phyloP scores from a whole-genome alignment of 2,888 invertebrate genomes.

The Spilosoma lubricipeda region DNA sequence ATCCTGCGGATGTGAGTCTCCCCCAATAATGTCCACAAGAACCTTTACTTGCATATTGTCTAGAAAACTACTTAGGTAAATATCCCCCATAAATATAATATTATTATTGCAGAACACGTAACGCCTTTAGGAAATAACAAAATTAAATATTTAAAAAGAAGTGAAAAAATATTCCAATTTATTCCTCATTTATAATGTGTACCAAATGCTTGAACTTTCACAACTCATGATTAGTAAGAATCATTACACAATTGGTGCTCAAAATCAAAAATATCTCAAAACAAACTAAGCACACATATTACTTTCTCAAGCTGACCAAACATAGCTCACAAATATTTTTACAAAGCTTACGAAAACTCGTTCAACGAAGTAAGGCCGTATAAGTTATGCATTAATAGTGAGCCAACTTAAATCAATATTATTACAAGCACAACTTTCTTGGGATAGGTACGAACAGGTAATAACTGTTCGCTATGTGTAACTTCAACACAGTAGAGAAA shows the following conservation, averaged over 20 bases:
- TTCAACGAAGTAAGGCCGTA: constrained; percentile 39
- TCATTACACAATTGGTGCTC: constrained; percentile 19
- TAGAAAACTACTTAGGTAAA: no score
- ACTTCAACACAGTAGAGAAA: constrained; percentile 72
- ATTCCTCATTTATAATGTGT: background rate
- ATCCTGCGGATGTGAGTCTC: no score
- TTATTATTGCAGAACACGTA: no score
- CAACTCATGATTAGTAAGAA: constrained; percentile 12
- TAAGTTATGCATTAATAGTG: constrained; percentile 64
- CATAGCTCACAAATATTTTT: constrained; percentile 61
- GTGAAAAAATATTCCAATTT: no score
- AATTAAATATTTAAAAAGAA: no score
- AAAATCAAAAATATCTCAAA: constrained; percentile 24
- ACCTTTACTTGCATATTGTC: no score
- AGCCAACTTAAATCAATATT: constrained; percentile 71
- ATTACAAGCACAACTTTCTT: constrained; percentile 71
- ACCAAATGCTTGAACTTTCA: background rate
- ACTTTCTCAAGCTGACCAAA: constrained; percentile 62
- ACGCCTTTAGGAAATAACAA: no score
- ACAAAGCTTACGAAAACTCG: constrained; percentile 55
- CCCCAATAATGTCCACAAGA: no score
- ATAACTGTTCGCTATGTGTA: constrained; percentile 65
- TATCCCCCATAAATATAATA: no score
- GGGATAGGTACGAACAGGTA: constrained; percentile 64
- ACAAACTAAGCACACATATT: constrained; percentile 55